Conservation (phyloP, 2,797 vertebrate genomes). For the Pangasius krempfi region DNA sequence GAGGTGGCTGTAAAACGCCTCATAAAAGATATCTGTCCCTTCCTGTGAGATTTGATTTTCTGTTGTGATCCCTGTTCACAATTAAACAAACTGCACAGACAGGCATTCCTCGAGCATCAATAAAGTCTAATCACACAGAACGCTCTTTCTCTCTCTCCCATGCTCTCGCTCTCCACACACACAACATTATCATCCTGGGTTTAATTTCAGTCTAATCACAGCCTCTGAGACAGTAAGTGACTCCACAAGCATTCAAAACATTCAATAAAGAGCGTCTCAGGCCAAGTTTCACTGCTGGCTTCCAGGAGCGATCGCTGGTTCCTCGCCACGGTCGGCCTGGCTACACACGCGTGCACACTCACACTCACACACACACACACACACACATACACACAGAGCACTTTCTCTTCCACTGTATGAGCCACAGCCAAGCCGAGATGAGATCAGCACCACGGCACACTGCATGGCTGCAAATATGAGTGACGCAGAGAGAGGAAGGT, state of each 20-base stretch:
- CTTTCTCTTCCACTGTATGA: not conserved
- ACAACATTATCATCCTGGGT: not conserved
- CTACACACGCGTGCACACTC: not conserved
- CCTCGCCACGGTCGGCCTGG: constrained; percentile 27
- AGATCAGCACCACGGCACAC: constrained; percentile 4
- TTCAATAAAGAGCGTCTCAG: constrained; percentile 14
- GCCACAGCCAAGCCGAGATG: not conserved
- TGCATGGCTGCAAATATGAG: not conserved
- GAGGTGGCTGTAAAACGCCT: constrained; percentile 38
- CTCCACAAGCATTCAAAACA: constrained; percentile 29
- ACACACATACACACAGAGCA: not conserved
- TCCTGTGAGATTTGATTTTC: constrained; percentile 13
- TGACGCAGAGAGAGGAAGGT: not conserved
- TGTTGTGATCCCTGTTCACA: constrained; percentile 31
- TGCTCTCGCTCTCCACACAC: not conserved
- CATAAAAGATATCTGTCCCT: constrained; percentile 25
- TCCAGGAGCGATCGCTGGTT: constrained; percentile 3
- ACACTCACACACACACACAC: not conserved
- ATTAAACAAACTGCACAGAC: constrained; percentile 24
- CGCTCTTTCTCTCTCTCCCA: not conserved
- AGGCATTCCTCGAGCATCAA: not conserved
- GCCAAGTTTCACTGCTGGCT: constrained; percentile 39
- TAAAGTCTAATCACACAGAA: constrained; percentile 21
- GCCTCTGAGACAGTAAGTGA: constrained; percentile 18
- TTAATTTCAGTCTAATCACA: constrained; percentile 30